Evolutionary conservation across 2,113 vertebrate genomes (phyloP).

Genomic region (Corynorhinus townsendii): DNA sequence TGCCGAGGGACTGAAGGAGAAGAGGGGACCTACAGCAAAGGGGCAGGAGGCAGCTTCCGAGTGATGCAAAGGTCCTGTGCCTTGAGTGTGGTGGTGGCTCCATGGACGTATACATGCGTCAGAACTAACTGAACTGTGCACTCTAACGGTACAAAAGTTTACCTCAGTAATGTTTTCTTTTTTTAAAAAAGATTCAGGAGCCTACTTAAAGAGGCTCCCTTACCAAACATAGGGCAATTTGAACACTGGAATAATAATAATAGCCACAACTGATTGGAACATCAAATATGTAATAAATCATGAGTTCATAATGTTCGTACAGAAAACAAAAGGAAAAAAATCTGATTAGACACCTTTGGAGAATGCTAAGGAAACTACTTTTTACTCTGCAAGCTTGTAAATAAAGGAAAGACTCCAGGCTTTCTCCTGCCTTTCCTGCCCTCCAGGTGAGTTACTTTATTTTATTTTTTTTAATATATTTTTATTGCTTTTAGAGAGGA

Average conservation of each 20-base stretch:
- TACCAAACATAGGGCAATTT: not conserved
- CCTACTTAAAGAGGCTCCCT: not conserved
- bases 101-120: fast-evolving
- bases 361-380: not conserved
- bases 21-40: not conserved
- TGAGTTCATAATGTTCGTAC: not conserved
- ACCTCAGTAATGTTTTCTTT: no score
- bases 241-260: not conserved
- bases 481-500: no score
- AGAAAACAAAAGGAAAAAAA: not conserved
- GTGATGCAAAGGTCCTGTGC: not conserved
- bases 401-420: not conserved
- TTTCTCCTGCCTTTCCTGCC: not conserved
- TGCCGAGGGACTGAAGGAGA: not conserved
- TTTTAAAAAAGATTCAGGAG: not conserved
- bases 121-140: not conserved
- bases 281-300: not conserved
- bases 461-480: no score
- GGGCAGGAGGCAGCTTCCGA: not conserved
- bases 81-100: not conserved
- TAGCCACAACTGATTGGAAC: not conserved
- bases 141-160: no score
- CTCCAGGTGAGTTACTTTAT: not conserved
- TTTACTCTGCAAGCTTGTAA: not conserved
- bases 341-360: not conserved